Evolutionary conservation across 2,113 vertebrate species (phyloP).

Genomic region (Gasterosteus aculeatus): DNA sequence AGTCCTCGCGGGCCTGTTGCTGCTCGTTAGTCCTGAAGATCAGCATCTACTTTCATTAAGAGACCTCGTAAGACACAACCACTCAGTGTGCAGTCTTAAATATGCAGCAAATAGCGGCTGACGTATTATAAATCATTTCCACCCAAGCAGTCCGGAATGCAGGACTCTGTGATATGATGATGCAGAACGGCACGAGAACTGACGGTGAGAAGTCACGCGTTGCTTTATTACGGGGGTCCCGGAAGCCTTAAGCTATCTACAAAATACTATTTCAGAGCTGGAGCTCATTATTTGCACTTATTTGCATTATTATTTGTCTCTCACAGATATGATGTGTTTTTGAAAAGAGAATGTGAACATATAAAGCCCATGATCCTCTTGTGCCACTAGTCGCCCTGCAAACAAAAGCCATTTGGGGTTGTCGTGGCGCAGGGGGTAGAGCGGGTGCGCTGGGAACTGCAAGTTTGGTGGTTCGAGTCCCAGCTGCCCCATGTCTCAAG

Average conservation of each 20-base stretch:
- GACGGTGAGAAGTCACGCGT: neutral
- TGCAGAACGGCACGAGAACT: neutral
- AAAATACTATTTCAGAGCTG: neutral
- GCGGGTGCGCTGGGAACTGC: too few species aligned
- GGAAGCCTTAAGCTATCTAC: constrained; percentile 18
- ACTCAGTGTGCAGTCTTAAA: constrained; percentile 4
- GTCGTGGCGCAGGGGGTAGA: too few species aligned
- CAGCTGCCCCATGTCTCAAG: too few species aligned
- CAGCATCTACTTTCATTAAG: constrained; percentile 2
- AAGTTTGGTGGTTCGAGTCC: too few species aligned
- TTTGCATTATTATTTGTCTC: constrained; percentile 11
- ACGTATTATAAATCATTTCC: constrained; percentile 17
- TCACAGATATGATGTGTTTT: neutral
- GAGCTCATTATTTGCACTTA: constrained; percentile 24
- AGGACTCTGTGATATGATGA: neutral
- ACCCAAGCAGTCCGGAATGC: neutral
- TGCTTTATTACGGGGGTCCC: too few species aligned
- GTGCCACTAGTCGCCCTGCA: constrained; percentile 13
- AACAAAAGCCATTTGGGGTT: too few species aligned
- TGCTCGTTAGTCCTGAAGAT: constrained; percentile 7
- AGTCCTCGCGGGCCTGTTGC: constrained; percentile 7
- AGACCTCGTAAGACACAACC: neutral
- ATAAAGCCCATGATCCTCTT: constrained; percentile 20
- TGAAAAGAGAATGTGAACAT: constrained; percentile 14
- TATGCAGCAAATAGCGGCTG: constrained; percentile 16